A percentile compares a stretch with the other conserved stretches of the same genome.
Conservation (phyloP, 2,113 vertebrate species). For the Nyctibius bracteatus region DNA sequence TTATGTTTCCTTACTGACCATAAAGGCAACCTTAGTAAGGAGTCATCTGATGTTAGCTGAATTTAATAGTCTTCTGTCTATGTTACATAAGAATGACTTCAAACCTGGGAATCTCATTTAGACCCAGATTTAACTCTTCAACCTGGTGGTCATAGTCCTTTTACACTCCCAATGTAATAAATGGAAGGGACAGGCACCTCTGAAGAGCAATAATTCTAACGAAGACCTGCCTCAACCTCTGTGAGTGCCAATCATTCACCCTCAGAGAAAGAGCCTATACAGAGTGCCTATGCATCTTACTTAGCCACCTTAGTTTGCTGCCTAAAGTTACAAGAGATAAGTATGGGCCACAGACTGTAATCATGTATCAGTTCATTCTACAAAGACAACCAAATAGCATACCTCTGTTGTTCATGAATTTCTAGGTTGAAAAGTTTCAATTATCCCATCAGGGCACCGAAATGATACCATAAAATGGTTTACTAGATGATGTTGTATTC, state of each 20-base stretch:
- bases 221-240: not conserved
- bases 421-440: not conserved
- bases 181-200: not conserved
- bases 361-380: not conserved
- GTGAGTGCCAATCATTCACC: not conserved
- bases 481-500: not conserved
- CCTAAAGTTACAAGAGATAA: not conserved
- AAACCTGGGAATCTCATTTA: not conserved
- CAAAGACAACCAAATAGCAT: not conserved
- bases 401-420: not conserved
- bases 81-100: not conserved
- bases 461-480: not conserved
- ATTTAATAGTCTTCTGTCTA: not conserved
- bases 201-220: not conserved
- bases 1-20: not conserved
- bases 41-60: not conserved
- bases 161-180: not conserved
- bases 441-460: not conserved
- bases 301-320: not conserved
- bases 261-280: not conserved
- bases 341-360: not conserved
- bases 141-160: not conserved
- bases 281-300: not conserved
- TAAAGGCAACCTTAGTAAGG: not conserved
- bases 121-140: not conserved